Base-by-base conservation (phyloP, 1,140 invertebrate genomes). In the Drosophila busckii region DNA sequence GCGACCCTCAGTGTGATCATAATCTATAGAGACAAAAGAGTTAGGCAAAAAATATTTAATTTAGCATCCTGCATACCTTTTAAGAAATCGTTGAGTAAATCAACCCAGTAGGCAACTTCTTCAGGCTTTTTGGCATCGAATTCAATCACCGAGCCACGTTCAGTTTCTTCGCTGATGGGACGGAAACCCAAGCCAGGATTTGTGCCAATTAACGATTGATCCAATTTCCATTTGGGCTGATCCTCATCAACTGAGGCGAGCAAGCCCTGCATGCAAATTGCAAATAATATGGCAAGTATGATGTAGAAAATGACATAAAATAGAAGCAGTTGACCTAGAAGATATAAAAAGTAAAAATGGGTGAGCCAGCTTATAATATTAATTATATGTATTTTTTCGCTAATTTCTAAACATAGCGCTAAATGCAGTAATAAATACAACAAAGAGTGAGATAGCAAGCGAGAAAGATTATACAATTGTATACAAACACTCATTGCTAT, bases 131-230 rank as follows among this genome's bases (percentile, higher is more conserved):
- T 89, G 2, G 90, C 88, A 44, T 91, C 90, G 83, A 94, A 97
- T 90, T 92, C 93, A 70, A 98, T 95, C 0, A 98, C 89, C 0
- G 96, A 95, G 29, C 93, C 93, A 59, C 96, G 93, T 55, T 95
- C 93, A 0, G 91, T 90, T 46, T 90, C 87, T 0, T 91, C 88
- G 12, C 96, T 90, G 41, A 96, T 90, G 0, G 97, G 97, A 40
- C 96, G 90, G 87, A 96, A 97, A 23, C 96, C 96, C 78, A 98
- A 88, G 13, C 95, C 96, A 69, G 96, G 96, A 90, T 95, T 97
- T 28, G 92, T 92, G 86, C 95, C 95, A 64, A 98, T 95, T 25
- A 96, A 86, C 38, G 95, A 96, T 1, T 90, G 88, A 0, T 91
- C 90, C 34, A 95, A 88, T 59, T 90, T 89, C 89, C 92, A 95